These are phyloP conservation scores for Pentalonia nigronervosa DNA, from an alignment of 1,140 invertebrate genomes.

Conservation along the genomic window DNA sequence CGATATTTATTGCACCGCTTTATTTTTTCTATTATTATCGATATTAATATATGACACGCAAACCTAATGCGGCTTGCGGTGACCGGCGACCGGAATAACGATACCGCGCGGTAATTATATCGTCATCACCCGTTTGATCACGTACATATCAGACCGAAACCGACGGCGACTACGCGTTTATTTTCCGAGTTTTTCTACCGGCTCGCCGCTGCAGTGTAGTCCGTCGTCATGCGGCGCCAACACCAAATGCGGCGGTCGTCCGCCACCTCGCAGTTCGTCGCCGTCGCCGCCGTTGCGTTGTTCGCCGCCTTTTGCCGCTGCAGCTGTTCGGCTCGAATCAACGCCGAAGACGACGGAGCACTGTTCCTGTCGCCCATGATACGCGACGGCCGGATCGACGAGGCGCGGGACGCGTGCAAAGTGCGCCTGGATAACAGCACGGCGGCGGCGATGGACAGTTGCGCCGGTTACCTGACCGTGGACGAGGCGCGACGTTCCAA, in stretches of 20 bases:
- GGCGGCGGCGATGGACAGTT: constrained; percentile 60
- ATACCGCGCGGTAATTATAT: neutral
- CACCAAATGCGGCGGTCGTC: neutral
- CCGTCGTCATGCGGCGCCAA: neutral
- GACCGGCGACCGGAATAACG: neutral
- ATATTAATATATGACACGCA: neutral
- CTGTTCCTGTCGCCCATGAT: constrained; percentile 59
- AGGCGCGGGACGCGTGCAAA: constrained; percentile 55
- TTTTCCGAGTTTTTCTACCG: neutral
- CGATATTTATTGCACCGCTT: neutral
- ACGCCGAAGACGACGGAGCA: neutral
- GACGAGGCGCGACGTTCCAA: constrained; percentile 68
- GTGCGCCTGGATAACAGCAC: constrained; percentile 50
- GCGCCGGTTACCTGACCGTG: constrained; percentile 78
- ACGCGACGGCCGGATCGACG: constrained; percentile 53
- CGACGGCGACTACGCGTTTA: neutral
- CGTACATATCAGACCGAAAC: neutral
- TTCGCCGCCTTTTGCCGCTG: neutral
- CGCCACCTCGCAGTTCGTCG: neutral
- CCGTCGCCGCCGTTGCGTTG: neutral
- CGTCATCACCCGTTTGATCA: neutral
- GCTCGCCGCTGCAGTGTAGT: neutral
- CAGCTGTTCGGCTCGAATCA: neutral
- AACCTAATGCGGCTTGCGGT: neutral
- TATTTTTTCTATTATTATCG: neutral